A percentile compares a stretch with the other conserved stretches of the same genome.
Conservation (phyloP, 1,140 invertebrate species). For the Pseudomyrmex gracilis region DNA sequence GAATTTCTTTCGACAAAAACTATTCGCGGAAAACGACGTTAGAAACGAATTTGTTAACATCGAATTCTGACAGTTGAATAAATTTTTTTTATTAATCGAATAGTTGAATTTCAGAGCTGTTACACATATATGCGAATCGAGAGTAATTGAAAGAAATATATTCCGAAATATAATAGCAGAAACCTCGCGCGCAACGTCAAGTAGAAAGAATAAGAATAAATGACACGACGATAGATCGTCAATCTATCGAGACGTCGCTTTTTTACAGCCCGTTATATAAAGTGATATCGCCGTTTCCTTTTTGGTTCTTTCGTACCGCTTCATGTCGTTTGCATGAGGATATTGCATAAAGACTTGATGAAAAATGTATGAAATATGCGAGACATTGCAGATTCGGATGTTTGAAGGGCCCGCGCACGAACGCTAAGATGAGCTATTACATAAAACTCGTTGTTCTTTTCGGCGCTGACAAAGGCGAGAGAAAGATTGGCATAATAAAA, state of each 20-base stretch:
- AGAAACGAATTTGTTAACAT: conserved; percentile 23
- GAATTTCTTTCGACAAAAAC: neutral
- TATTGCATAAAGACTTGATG: conserved; percentile 61
- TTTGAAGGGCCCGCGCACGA: conserved; percentile 43
- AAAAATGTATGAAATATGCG: conserved; percentile 66
- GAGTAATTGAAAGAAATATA: conserved; percentile 12
- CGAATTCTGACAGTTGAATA: neutral
- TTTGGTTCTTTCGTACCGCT: conserved; percentile 37
- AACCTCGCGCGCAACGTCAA: conserved; percentile 20
- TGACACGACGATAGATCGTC: conserved; percentile 50
- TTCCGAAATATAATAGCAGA: conserved; percentile 27
- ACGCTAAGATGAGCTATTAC: conserved; percentile 41
- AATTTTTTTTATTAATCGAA: neutral
- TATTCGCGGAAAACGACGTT: neutral
- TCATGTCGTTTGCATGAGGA: conserved; percentile 45
- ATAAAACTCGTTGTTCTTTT: conserved; percentile 23
- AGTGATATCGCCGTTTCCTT: conserved; percentile 42
- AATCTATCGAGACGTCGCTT: conserved; percentile 50
- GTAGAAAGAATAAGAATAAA: conserved; percentile 56
- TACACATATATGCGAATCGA: neutral
- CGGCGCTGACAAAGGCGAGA: neutral
- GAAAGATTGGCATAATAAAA: neutral
- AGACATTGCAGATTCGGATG: conserved; percentile 39
- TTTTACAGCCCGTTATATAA: conserved; percentile 51
- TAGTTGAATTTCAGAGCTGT: conserved; percentile 16